Percentiles rank a stretch among this genome's conserved stretches.
These are phyloP conservation scores for Scaptomyza hsui DNA, from an alignment of 1,140 invertebrate genomes.

Conservation along the genomic window DNA sequence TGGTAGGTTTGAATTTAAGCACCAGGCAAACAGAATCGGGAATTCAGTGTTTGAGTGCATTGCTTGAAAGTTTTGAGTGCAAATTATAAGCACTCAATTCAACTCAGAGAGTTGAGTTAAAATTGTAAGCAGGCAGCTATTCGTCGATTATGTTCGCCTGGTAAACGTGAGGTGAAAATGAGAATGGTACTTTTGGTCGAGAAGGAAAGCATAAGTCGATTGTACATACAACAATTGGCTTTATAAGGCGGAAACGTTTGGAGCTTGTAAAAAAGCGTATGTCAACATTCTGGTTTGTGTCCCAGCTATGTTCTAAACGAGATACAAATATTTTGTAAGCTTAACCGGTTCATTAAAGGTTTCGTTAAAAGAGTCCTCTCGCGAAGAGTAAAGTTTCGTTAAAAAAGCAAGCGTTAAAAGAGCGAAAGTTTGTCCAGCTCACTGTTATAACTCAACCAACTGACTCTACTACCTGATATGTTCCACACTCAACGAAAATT, in stretches of 20 bases:
- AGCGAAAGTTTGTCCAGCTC: too few relatives aligned
- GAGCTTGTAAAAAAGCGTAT: not conserved
- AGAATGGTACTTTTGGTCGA: not conserved
- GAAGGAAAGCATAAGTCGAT: not conserved
- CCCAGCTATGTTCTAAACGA: constrained; percentile 6
- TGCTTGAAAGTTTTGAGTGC: not conserved
- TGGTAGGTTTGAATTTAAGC: not conserved
- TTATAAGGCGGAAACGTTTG: not conserved
- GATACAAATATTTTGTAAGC: not conserved
- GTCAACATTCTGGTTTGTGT: not conserved
- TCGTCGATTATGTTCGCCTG: not conserved
- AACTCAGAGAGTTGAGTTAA: not conserved
- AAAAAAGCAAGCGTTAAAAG: not conserved
- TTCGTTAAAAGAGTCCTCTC: constrained; percentile 8
- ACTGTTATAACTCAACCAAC: too few relatives aligned
- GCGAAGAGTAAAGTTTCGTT: not conserved
- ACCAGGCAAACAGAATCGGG: not conserved
- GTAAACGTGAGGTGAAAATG: not conserved
- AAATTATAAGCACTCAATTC: not conserved
- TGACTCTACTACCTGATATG: too few relatives aligned
- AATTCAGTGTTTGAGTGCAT: not conserved
- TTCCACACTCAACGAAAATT: too few relatives aligned
- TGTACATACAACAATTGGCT: not conserved
- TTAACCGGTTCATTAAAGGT: not conserved
- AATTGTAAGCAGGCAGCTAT: not conserved